Conservation (phyloP, 2,888 invertebrate species). For the Neoscelio sp. region DNA sequence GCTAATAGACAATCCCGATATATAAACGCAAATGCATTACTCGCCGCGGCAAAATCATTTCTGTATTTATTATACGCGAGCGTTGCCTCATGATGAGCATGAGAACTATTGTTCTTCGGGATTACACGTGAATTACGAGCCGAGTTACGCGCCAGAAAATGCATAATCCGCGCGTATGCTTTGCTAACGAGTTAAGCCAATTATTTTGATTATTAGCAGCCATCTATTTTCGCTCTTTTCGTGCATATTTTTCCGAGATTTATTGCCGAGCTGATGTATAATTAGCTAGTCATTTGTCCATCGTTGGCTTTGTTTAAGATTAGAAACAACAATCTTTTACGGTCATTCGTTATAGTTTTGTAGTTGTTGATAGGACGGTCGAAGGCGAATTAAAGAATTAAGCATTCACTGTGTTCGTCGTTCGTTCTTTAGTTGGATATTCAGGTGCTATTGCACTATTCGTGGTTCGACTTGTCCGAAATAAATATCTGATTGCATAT, state of each 20-base stretch:
- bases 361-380: background rate
- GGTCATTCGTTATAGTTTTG: background rate
- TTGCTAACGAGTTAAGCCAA: constrained; percentile 62
- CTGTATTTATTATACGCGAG: constrained; percentile 54
- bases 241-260: constrained; percentile 40
- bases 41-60: constrained; percentile 28
- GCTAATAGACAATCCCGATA: constrained; percentile 55
- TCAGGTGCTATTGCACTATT: no score
- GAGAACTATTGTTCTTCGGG: constrained; percentile 64
- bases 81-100: constrained; percentile 40
- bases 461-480: no score
- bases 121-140: constrained; percentile 60
- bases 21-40: constrained; percentile 27
- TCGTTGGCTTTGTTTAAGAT: constrained; percentile 1
- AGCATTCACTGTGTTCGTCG: no score
- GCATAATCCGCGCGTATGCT: constrained; percentile 59
- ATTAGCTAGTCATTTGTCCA: constrained; percentile 36
- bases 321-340: background rate
- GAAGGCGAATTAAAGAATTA: no score
- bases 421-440: no score
- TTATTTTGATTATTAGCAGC: constrained; percentile 65
- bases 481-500: no score
- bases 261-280: constrained; percentile 18
- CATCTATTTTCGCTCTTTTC: constrained; percentile 48
- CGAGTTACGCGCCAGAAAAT: constrained; percentile 60